Evolutionary conservation across 2,113 vertebrate species (phyloP).

Genomic region (Neodon shergylaensis): DNA sequence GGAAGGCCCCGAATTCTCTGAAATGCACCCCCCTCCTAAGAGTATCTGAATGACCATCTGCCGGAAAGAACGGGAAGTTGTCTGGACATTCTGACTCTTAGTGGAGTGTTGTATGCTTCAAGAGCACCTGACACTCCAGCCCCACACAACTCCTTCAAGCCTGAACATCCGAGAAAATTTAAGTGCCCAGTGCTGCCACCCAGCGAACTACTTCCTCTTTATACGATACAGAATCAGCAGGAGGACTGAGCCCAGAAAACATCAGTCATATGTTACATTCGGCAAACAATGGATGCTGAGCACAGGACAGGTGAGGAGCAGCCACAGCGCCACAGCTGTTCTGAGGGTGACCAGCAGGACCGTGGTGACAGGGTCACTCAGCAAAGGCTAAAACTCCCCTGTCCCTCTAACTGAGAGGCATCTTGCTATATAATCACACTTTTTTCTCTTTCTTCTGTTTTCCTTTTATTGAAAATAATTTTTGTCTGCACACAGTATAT

Average conservation of each 20-base stretch:
- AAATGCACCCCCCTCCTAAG: neutral
- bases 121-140: neutral
- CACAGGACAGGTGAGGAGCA: neutral
- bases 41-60: neutral
- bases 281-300: constrained; percentile 12
- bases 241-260: neutral
- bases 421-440: neutral
- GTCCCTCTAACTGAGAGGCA: neutral
- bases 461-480: neutral
- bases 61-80: neutral
- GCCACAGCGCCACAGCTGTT: neutral
- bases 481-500: neutral
- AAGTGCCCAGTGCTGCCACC: neutral
- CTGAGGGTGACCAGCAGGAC: neutral
- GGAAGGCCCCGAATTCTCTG: neutral
- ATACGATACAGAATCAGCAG: neutral
- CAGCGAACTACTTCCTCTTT: neutral
- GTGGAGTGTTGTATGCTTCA: neutral
- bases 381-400: neutral
- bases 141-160: neutral
- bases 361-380: neutral
- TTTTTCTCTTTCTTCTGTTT: neutral
- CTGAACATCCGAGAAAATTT: neutral
- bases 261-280: neutral
- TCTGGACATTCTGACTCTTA: neutral